Percentiles rank a stretch among this genome's conserved stretches.
Evolutionary conservation across 2,888 invertebrate species (phyloP).

Genomic region (Papilio demoleus): DNA sequence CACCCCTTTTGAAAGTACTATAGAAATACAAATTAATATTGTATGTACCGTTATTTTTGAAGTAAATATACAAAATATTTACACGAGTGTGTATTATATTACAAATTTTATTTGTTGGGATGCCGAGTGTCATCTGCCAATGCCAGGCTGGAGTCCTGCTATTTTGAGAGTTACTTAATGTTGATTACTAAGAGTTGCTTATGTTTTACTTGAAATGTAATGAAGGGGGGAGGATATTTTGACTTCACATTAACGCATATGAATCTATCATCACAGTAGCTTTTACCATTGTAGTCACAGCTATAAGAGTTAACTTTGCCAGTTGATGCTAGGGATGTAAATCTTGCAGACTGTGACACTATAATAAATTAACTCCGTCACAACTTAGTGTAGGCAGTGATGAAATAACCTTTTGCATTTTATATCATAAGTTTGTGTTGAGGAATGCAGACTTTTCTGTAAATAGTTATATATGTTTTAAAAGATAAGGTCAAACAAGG

Average conservation of each 20-base stretch:
- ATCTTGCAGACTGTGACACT: slow-evolving; percentile 76
- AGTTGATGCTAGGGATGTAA: slow-evolving; percentile 73
- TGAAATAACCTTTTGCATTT: slow-evolving; percentile 81
- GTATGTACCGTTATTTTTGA: slow-evolving; percentile 84
- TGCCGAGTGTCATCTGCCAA: slow-evolving; percentile 54
- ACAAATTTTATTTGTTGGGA: slow-evolving; percentile 63
- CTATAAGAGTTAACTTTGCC: slow-evolving; percentile 72
- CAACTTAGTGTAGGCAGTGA: slow-evolving; percentile 79
- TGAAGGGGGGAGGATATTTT: slow-evolving; percentile 74
- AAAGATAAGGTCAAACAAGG: slow-evolving; percentile 82
- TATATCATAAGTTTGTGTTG: slow-evolving; percentile 80
- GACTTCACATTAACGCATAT: slow-evolving; percentile 69
- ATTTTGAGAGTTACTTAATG: slow-evolving; percentile 48
- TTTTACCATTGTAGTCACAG: slow-evolving; percentile 80
- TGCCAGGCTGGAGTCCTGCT: slow-evolving; percentile 42
- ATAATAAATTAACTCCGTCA: slow-evolving; percentile 79
- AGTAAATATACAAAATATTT: slow-evolving; percentile 84
- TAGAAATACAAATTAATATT: slow-evolving; percentile 82
- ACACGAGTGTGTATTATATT: slow-evolving; percentile 82
- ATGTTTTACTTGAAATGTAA: slow-evolving; percentile 55
- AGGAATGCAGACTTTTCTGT: slow-evolving; percentile 80
- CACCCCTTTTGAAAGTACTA: slow-evolving; percentile 76
- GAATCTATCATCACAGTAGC: slow-evolving; percentile 77
- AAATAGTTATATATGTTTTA: slow-evolving; percentile 82
- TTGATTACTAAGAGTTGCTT: slow-evolving; percentile 28